Evolutionary conservation across 2,113 vertebrate species (phyloP).

Genomic region (Podiceps cristatus): DNA sequence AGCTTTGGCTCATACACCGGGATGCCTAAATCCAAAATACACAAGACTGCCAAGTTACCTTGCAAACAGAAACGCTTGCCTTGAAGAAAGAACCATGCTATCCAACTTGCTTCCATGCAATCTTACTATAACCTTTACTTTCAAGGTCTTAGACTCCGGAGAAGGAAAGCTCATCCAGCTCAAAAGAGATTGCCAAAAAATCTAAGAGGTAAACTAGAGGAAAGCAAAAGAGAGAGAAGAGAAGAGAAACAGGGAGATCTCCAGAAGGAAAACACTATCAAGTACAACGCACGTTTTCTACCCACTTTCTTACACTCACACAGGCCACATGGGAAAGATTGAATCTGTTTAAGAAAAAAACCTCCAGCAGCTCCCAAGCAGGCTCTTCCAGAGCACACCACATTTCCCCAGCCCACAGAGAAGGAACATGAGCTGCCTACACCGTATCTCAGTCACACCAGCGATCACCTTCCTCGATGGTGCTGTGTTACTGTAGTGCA

Average conservation of each 20-base stretch:
- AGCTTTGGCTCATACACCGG: slow-evolving; percentile 51
- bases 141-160: neutral
- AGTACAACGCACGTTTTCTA: neutral
- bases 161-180: neutral
- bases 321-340: neutral
- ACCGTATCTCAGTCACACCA: neutral
- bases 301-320: neutral
- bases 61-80: slow-evolving; percentile 10
- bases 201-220: neutral
- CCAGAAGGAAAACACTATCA: neutral
- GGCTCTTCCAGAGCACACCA: neutral
- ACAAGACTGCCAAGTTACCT: slow-evolving; percentile 24
- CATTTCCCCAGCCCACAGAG: neutral
- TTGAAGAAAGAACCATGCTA: neutral
- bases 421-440: neutral
- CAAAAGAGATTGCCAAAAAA: neutral
- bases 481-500: accelerated
- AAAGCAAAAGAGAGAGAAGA: neutral
- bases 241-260: neutral
- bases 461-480: accelerated
- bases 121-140: neutral
- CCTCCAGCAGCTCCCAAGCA: neutral
- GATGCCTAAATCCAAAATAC: slow-evolving; percentile 49
- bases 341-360: neutral
- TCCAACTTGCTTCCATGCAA: neutral